Percentiles rank a stretch among this genome's conserved stretches.
Evolutionary conservation across 92 coral and sea anemone genomes (phyloP).

Genomic region (Bergia sp.): DNA sequence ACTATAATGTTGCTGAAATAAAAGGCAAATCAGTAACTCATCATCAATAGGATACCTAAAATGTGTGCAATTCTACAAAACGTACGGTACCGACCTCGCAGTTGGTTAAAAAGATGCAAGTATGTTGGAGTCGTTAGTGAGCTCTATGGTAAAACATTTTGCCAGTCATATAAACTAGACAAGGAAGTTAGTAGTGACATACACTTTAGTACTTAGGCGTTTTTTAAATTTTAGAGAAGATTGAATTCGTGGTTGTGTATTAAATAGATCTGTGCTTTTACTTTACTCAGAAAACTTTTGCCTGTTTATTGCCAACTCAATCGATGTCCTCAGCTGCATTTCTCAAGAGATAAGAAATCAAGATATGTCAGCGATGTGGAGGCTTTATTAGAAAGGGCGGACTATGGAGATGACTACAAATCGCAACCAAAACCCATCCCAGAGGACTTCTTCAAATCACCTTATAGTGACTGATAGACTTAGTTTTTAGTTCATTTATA

Average conservation of each 20-base stretch:
- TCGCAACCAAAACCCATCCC: conserved; percentile 12
- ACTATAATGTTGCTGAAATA: too few species aligned
- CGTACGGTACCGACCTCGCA: not conserved
- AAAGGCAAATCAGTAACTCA: too few species aligned
- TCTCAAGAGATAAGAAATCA: conserved; percentile 66
- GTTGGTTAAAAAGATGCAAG: not conserved
- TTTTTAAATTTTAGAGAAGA: too few species aligned
- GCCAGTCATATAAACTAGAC: too few species aligned
- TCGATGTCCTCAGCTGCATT: conserved; percentile 66
- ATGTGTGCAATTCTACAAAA: too few species aligned
- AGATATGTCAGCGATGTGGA: conserved; percentile 57
- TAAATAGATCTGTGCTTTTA: not conserved
- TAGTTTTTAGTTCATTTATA: not conserved
- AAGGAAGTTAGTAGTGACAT: too few species aligned
- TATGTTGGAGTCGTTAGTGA: too few species aligned
- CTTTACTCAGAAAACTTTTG: conserved; percentile 57
- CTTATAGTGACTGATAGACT: not conserved
- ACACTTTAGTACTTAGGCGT: too few species aligned
- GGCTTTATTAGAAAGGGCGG: conserved; percentile 47
- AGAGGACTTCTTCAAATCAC: conserved; percentile 35
- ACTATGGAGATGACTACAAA: conserved; percentile 38
- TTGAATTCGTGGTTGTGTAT: not conserved
- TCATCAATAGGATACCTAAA: too few species aligned
- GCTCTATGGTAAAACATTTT: too few species aligned
- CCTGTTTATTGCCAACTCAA: conserved; percentile 67